phyloP scores from a whole-genome alignment of 2,113 vertebrate species.

The Pachypanchax playfairii region DNA sequence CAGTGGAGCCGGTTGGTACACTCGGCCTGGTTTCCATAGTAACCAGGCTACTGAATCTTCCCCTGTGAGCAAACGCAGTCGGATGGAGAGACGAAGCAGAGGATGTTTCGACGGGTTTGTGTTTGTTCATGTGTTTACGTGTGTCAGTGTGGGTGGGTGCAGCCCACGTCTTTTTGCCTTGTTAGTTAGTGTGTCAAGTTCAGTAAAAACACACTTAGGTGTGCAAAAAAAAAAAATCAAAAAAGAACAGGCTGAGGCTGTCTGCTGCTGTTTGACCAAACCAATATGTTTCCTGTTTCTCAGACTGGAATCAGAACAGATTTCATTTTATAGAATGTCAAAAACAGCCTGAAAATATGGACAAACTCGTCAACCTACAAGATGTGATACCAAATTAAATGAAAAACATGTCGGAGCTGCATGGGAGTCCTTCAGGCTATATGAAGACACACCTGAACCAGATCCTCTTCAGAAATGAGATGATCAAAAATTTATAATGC shows the following conservation, averaged over 20 bases:
- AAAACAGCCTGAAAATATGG: background rate
- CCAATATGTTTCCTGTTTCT: conserved; percentile 24
- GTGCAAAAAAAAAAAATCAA: background rate
- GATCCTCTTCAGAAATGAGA: background rate
- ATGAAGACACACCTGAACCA: background rate
- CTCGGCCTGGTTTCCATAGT: conserved; percentile 80
- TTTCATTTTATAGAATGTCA: background rate
- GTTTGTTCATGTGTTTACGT: conserved; percentile 25
- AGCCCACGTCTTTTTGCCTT: conserved; percentile 25
- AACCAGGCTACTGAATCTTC: conserved; percentile 78
- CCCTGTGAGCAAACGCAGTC: conserved; percentile 65
- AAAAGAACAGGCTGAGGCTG: background rate
- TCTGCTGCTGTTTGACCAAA: conserved; percentile 24
- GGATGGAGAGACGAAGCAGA: conserved; percentile 69
- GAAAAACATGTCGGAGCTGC: no score
- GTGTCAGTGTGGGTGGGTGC: conserved; percentile 25
- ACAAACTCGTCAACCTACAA: background rate
- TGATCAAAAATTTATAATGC: no score
- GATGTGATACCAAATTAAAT: no score
- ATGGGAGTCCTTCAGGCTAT: conserved; percentile 2
- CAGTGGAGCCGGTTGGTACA: conserved; percentile 73
- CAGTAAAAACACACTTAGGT: conserved; percentile 42
- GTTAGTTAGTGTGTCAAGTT: conserved; percentile 44
- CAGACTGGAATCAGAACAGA: background rate
- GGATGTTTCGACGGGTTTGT: conserved; percentile 58